Evolutionary conservation across 2,888 invertebrate species (phyloP).

Genomic region (Globia sparganii): DNA sequence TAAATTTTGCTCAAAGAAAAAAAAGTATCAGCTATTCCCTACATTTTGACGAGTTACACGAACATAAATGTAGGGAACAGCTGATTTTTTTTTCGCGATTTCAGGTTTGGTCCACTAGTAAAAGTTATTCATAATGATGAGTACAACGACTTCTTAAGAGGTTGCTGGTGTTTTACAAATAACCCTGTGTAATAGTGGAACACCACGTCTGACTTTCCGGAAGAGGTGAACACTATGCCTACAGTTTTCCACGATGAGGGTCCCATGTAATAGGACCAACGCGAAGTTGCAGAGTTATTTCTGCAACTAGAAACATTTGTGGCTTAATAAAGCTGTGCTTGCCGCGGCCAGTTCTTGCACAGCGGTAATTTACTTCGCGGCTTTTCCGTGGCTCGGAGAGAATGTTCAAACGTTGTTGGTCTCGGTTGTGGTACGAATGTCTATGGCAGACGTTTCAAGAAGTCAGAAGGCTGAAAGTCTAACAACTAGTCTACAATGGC

Average conservation of each 20-base stretch:
- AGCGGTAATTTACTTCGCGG: neutral
- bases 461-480: neutral
- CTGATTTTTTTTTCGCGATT: too few species aligned
- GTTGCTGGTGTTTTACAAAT: too few species aligned
- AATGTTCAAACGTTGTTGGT: neutral
- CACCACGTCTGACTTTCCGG: neutral
- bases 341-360: neutral
- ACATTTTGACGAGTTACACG: too few species aligned
- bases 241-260: too few species aligned
- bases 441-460: neutral
- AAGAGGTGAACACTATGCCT: neutral
- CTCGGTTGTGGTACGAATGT: neutral
- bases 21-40: too few species aligned
- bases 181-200: too few species aligned
- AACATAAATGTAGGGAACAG: too few species aligned
- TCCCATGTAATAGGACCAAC: neutral
- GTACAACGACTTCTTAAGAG: too few species aligned
- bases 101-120: too few species aligned
- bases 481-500: neutral
- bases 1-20: too few species aligned
- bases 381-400: neutral
- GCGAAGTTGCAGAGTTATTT: neutral
- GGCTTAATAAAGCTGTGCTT: neutral
- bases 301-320: neutral
- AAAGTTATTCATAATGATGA: too few species aligned